Base-by-base conservation (phyloP, 2,797 vertebrate genomes). In the Arctocebus calabarensis region DNA sequence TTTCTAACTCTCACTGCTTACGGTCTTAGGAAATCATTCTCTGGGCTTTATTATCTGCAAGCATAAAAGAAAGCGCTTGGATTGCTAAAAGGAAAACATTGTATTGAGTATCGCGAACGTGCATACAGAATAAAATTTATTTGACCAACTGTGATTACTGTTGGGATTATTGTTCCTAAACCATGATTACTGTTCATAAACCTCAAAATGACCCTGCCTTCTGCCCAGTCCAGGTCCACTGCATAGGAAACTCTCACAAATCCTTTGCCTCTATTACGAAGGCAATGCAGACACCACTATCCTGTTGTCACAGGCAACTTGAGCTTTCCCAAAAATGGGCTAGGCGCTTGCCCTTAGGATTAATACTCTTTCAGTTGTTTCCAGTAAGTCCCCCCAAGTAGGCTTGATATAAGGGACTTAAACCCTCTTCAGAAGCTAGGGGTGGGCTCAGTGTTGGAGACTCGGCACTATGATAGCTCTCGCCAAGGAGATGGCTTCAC, bases 41-140 rank as follows among this genome's bases (percentile, higher is more conserved):
- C 27, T 88, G 34, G 6, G 25, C n/a, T 70, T 90, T 91, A 59
- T n/a, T 64, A 84, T 13, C 16, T 14, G 6, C 3, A 34, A 37
- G 19, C 52, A 45, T 77, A 87, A 16, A 85, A 87, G 17, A 57
- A 83, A 93, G 37, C 61, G 14, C 23, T 64, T 81, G 4, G 57
- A 70, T 88, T 93, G 78, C 48, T 55, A 88, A 62, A 90, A 29
- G 68, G 11, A 68, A 91, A 85, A 90, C 22, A 12, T 27, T 48
- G 37, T 48, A 12, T 22, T 70, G 27, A 73, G 40, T 59, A 83
- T 37, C 52, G 74, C 37, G 92, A 87, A 78, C 13, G 23, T 92
- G 17, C 29, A 16, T 13, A 40, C 7, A 61, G 57, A 84, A 22
- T 61, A 73, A 73, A 66, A 61, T 43, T n/a, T 94, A 25, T 87